Evolutionary conservation across 64 coral and sea anemone genomes (phyloP), one percentile per base, ranked within the genome.

Genomic region (Hydrozoanthus tunicans): DNA sequence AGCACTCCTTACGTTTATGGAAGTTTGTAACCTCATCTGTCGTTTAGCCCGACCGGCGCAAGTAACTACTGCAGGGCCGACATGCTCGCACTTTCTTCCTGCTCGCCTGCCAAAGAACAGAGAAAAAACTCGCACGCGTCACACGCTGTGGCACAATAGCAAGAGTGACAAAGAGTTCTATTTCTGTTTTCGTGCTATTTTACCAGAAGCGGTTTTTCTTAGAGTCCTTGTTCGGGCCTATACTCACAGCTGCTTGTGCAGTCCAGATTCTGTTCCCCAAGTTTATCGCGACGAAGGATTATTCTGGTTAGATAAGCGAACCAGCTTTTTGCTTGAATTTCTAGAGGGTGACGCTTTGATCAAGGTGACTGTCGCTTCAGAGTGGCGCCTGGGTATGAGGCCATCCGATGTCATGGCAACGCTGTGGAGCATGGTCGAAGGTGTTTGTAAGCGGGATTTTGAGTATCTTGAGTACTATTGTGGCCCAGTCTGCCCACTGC

Each of bases 401-500:
- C 77, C 77, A 8, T 79, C 77, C 4, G 56, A 79, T n/a, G 77
- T 79, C 77, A 79, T 79, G 77, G 77, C 77, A 79, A 79, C 77
- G 5, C 54, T 79, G 15, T 79, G 77, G 77, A 79, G 77, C 54
- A 79, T 79, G 77, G 55, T 79, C 2, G n/a, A 13, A n/a, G 77
- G 77, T 17, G 14, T 79, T n/a, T 79, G 77, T 2, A 79, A 15
- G n/a, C 77, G 77, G 52, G 77, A 79, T 56, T 79, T 79, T 53
- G 15, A 79, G 11, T 59, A 79, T 9, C 56, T 79, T 13, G 77
- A 23, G 77, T 79, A 79, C 52, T 20, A 79, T 56, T 79, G 77
- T 23, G 77, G 77, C 77, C 77, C 77, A 79, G 77, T 56, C 77
- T 79, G 77, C 53, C 77, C 77, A 6, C 77, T 79, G 77, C 77